Base-by-base conservation (phyloP, 2,888 invertebrate species). In the Drosophila villosipedis region DNA sequence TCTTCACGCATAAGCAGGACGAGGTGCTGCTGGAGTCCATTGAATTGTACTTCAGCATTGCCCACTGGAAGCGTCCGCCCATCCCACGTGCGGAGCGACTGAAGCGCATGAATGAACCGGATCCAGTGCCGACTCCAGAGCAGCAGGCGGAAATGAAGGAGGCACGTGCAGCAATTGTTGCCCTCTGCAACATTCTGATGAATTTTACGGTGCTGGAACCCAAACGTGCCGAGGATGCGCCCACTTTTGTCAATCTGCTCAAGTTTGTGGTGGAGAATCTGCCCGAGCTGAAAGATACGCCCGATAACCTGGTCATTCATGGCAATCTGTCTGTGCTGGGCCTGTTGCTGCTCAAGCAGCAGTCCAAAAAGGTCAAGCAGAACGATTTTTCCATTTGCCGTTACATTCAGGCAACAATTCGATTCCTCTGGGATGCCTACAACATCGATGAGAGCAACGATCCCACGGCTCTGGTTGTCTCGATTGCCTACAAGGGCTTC, bases 361-460 rank as follows among this genome's bases (percentile, higher is more conserved):
- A 96, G 91, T 95, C 96, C 2, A 96, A 95, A 84, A 96, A 96
- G 91, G 96, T 97, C 0, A 97, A 97, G 92, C 97, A 97, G 91
- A 97, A 97, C 92, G 97, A 97, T 91, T 97, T 97, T 91, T 96
- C 97, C 19, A 97, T 98, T 83, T 97, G 97, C 89, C 95, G 97
- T 60, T 98, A 97, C 91, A 97, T 98, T 76, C 97, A 97, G 92
- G 96, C 97, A 2, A 97, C 97, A 22, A 97, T 98, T 75, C 95
- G 98, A 78, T 98, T 98, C 92, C 94, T 98, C 4, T 98, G 98
- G 98, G 97, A 98, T 94, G 98, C 98, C 0, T 98, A 97, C 92
- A 97, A 95, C 90, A 95, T 98, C 69, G 98, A 98, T 91, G 98
- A 98, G 91, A 96, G 97, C 19, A 97, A 96, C 92, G 97, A 97